Conservation (phyloP, 1,140 invertebrate species). For the Colletes gigas region DNA sequence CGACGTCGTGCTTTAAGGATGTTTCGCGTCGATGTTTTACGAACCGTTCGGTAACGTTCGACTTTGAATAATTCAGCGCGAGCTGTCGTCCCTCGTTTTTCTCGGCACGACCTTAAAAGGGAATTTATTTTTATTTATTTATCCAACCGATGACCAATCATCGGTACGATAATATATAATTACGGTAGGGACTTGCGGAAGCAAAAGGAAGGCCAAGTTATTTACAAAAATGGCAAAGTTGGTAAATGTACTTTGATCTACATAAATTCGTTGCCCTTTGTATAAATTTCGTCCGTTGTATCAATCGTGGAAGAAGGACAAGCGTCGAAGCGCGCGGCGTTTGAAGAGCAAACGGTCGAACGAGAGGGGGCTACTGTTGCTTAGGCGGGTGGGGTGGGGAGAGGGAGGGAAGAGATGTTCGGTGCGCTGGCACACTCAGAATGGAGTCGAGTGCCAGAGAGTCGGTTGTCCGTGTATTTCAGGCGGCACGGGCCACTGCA, state of each 20-base stretch:
- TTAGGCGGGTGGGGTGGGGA: too few relatives aligned
- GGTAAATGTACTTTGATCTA: too few relatives aligned
- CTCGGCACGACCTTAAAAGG: background rate
- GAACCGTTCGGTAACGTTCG: background rate
- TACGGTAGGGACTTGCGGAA: too few relatives aligned
- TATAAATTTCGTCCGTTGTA: too few relatives aligned
- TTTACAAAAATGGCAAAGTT: too few relatives aligned
- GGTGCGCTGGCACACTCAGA: conserved; percentile 48
- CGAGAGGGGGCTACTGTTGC: background rate
- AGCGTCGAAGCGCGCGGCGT: conserved; percentile 6
- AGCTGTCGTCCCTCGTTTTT: background rate
- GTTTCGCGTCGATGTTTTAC: background rate
- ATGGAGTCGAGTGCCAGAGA: conserved; percentile 51
- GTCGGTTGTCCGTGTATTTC: conserved; percentile 60
- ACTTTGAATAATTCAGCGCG: background rate
- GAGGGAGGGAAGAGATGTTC: background rate
- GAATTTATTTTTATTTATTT: background rate
- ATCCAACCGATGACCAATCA: too few relatives aligned
- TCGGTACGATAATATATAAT: too few relatives aligned
- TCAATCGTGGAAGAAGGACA: too few relatives aligned
- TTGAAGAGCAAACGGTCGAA: conserved; percentile 48
- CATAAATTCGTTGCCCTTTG: too few relatives aligned
- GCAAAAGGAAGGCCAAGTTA: too few relatives aligned
- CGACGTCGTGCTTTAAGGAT: background rate
- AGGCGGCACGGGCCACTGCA: conserved; percentile 62